phyloP scores from a whole-genome alignment of 2,797 vertebrate species.

The Glossophaga mutica region DNA sequence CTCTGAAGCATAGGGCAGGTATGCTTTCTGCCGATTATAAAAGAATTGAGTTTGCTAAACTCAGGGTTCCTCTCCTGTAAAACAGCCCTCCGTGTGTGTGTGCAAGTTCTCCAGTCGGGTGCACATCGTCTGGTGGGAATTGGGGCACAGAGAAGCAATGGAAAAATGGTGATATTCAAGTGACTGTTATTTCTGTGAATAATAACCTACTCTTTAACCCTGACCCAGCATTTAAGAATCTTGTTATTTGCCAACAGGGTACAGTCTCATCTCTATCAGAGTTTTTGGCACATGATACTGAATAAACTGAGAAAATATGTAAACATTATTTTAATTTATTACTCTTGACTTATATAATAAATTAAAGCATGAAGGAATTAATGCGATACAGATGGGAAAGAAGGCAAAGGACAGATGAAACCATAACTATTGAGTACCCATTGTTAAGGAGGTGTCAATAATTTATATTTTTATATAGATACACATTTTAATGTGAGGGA shows the following conservation, averaged over 20 bases:
- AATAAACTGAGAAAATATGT: not conserved
- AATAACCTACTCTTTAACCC: not conserved
- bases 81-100: not conserved
- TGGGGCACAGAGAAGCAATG: not conserved
- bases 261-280: not conserved
- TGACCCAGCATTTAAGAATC: not conserved
- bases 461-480: not conserved
- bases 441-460: not conserved
- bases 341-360: not conserved
- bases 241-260: not conserved
- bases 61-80: not conserved
- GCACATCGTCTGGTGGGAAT: not conserved
- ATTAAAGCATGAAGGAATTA: not conserved
- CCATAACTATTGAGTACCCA: not conserved
- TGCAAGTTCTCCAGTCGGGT: not conserved
- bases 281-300: not conserved
- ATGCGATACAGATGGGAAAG: not conserved
- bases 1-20: not conserved
- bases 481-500: not conserved
- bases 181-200: not conserved
- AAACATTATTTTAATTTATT: not conserved
- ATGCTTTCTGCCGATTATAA: not conserved
- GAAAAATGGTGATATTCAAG: not conserved
- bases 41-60: not conserved
- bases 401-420: not conserved